phyloP scores from a whole-genome alignment of 2,113 vertebrate genomes.

The Myocastor coypus region DNA sequence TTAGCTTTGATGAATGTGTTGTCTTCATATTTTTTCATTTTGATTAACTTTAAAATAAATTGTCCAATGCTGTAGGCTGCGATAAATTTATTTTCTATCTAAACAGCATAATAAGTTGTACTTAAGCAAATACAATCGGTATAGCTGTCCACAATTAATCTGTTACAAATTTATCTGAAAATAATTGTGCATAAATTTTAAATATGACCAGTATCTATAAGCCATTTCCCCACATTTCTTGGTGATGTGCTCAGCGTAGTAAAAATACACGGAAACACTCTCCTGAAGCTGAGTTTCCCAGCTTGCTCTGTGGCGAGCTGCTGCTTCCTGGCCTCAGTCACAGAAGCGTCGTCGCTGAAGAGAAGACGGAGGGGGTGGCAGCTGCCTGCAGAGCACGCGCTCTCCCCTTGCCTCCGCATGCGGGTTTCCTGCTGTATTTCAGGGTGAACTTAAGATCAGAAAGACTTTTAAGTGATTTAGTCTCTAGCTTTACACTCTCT shows the following conservation, averaged over 20 bases:
- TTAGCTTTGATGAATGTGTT: constrained; percentile 70
- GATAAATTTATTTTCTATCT: constrained; percentile 69
- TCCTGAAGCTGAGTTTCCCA: background rate
- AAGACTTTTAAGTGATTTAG: background rate
- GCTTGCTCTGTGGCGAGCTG: background rate
- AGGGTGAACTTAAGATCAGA: background rate
- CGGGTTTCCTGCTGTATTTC: background rate
- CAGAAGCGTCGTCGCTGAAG: too few relatives aligned
- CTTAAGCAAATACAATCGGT: constrained; percentile 30
- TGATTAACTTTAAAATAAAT: constrained; percentile 79
- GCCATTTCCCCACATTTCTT: background rate
- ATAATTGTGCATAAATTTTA: background rate
- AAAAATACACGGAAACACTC: background rate
- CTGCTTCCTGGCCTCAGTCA: too few relatives aligned
- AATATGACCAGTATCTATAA: background rate
- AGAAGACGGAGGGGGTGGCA: background rate
- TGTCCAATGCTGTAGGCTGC: constrained; percentile 54
- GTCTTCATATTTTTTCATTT: constrained; percentile 79
- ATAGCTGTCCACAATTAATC: constrained; percentile 15
- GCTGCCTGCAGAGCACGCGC: too few relatives aligned
- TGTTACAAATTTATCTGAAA: constrained; percentile 49
- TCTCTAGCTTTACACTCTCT: background rate
- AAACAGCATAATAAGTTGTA: constrained; percentile 64
- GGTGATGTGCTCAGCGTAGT: constrained; percentile 15
- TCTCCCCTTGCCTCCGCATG: background rate